Conservation (phyloP, 2,797 vertebrate genomes). For the Manis pentadactyla region DNA sequence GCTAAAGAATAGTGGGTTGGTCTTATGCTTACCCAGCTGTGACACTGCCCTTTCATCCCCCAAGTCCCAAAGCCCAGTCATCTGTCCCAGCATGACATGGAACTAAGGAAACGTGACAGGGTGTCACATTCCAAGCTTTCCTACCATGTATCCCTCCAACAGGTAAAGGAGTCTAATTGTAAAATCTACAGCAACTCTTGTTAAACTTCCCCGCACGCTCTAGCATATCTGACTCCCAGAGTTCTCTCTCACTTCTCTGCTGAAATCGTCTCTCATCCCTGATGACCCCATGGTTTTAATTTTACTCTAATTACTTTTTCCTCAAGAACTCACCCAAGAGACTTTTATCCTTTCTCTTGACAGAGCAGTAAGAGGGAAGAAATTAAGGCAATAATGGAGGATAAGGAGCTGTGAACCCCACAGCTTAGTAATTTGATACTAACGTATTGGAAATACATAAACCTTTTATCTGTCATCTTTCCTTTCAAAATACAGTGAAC, state of each 20-base stretch:
- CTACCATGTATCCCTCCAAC: not conserved
- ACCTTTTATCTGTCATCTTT: not conserved
- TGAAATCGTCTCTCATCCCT: not conserved
- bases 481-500: not conserved
- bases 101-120: not conserved
- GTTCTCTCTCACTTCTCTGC: not conserved
- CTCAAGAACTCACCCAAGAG: constrained; percentile 46
- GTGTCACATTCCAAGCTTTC: not conserved
- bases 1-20: not conserved
- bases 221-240: not conserved
- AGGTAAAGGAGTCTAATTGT: not conserved
- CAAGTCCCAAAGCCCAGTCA: not conserved
- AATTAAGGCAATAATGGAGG: not conserved
- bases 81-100: not conserved
- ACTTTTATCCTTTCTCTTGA: constrained; percentile 27
- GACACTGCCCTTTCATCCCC: not conserved
- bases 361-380: not conserved
- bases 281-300: not conserved
- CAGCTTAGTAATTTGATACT: not conserved
- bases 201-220: not conserved
- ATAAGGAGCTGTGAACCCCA: not conserved
- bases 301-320: constrained; percentile 53
- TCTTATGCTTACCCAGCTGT: not conserved
- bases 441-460: not conserved
- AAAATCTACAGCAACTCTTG: not conserved